These are phyloP conservation scores for Synodontis membranacea DNA, from an alignment of 2,113 vertebrate species.

Conservation along the genomic window DNA sequence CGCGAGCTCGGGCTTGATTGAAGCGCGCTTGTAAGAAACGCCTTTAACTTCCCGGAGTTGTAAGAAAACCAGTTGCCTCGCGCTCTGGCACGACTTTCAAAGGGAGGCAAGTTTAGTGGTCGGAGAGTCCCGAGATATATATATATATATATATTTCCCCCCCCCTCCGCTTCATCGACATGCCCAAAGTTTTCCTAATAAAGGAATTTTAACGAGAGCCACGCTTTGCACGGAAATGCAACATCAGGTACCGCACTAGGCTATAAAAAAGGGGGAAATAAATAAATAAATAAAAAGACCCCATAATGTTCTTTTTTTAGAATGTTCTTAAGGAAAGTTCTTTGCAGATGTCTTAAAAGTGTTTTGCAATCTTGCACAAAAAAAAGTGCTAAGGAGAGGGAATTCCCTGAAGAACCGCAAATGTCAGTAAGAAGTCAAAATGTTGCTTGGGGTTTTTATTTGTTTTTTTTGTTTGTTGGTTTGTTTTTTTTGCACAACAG, in stretches of 20 bases:
- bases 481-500: not conserved
- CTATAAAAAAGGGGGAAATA: not conserved
- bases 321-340: not conserved
- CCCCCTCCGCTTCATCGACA: constrained; percentile 8
- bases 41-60: constrained; percentile 69
- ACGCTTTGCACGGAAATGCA: constrained; percentile 25
- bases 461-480: too few species aligned
- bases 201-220: constrained; percentile 42
- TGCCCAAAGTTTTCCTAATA: constrained; percentile 15
- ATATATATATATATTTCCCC: too few species aligned
- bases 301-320: too few species aligned
- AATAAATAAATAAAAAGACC: too few species aligned
- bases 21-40: constrained; percentile 65
- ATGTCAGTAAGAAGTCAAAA: not conserved
- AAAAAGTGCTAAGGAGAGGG: not conserved
- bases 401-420: not conserved
- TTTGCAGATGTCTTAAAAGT: not conserved
- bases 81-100: constrained; percentile 67
- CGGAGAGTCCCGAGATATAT: constrained; percentile 60
- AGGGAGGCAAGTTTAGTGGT: constrained; percentile 56
- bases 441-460: too few species aligned
- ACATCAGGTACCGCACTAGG: not conserved
- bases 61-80: constrained; percentile 58
- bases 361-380: not conserved
- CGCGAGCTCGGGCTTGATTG: constrained; percentile 65